Percentiles rank a stretch among this genome's conserved stretches.
Evolutionary conservation across 2,113 vertebrate species (phyloP).

Genomic region (Calidris pygmaea): DNA sequence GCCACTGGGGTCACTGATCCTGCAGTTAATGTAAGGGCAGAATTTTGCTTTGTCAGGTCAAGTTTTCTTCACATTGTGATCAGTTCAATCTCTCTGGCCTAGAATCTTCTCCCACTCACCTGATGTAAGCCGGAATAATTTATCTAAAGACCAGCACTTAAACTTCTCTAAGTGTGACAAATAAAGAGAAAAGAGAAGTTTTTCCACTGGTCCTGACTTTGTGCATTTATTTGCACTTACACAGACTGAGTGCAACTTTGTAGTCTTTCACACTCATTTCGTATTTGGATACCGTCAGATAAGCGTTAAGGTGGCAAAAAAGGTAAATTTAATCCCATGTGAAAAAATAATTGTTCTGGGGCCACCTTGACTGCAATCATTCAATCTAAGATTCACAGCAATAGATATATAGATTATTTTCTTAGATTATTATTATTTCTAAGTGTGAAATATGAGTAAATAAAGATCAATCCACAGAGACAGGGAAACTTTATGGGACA

Average conservation of each 20-base stretch:
- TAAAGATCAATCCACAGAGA: background rate
- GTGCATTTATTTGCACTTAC: background rate
- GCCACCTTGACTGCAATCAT: background rate
- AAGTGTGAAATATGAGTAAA: background rate
- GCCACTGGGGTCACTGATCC: conserved; percentile 13
- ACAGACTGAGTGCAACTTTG: background rate
- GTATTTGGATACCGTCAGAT: background rate
- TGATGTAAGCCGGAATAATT: background rate
- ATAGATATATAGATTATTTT: background rate
- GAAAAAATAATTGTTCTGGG: background rate
- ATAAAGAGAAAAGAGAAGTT: background rate
- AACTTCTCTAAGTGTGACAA: background rate
- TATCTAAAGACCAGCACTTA: background rate
- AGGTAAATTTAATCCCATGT: background rate
- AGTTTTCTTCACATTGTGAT: conserved; percentile 26
- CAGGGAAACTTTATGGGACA: background rate
- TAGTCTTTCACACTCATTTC: background rate
- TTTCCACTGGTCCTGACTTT: background rate
- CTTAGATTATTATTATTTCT: background rate
- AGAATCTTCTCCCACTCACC: conserved; percentile 8
- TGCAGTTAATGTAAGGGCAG: background rate
- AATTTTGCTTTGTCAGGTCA: conserved; percentile 36
- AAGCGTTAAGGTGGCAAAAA: background rate
- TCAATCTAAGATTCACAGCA: background rate
- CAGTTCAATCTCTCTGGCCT: background rate